Percentiles rank a stretch among this genome's conserved stretches.
Conservation (phyloP, 2,113 vertebrate genomes). For the Glaucomys volans region DNA sequence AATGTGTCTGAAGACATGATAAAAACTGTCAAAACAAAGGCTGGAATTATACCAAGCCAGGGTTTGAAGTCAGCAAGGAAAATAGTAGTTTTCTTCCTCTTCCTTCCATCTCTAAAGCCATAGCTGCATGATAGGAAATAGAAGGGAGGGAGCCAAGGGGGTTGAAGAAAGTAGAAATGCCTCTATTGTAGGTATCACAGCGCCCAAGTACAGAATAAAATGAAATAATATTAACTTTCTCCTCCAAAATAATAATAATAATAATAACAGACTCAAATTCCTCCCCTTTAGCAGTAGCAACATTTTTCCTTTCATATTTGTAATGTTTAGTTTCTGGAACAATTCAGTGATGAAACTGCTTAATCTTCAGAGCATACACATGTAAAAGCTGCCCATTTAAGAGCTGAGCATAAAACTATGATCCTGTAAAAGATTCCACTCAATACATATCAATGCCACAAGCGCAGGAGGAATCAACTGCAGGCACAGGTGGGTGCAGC, state of each 20-base stretch:
- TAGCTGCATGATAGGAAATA: accelerated
- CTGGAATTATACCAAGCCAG: not conserved
- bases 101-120: not conserved
- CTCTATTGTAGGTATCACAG: not conserved
- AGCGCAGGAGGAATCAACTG: not conserved
- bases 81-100: not conserved
- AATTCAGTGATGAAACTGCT: not conserved
- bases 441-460: too few relatives aligned
- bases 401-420: not conserved
- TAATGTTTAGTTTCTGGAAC: not conserved
- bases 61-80: not conserved
- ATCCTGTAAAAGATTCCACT: not conserved
- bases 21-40: constrained; percentile 54
- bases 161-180: not conserved
- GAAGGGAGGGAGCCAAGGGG: not conserved
- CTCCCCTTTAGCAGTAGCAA: not conserved
- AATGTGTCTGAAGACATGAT: not conserved
- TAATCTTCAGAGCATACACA: not conserved
- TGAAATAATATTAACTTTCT: not conserved
- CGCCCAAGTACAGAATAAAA: not conserved
- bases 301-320: not conserved
- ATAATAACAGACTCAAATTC: not conserved
- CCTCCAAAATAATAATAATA: too few relatives aligned
- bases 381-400: not conserved
- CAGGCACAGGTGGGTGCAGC: not conserved